A percentile compares a stretch with the other conserved stretches of the same genome.
Conservation (phyloP, 2,113 vertebrate genomes). For the Urocitellus parryii region DNA sequence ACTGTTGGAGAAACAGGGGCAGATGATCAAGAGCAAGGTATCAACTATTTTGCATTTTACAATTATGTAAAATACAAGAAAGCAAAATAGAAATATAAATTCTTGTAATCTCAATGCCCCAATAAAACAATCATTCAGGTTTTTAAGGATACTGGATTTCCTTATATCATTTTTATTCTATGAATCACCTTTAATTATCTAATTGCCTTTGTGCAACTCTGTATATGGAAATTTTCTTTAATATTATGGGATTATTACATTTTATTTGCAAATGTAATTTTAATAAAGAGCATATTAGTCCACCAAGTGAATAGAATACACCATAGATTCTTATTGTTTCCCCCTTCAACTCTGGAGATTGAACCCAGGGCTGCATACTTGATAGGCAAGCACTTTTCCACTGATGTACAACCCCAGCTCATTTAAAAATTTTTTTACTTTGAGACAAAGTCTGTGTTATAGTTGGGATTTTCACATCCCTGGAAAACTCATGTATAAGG, state of each 20-base stretch:
- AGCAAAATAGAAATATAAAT: conserved; percentile 14
- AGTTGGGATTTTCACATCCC: too few relatives aligned
- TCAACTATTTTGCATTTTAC: not conserved
- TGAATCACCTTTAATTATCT: not conserved
- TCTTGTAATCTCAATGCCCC: not conserved
- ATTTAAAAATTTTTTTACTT: not conserved
- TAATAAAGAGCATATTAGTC: not conserved
- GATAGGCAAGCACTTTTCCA: not conserved
- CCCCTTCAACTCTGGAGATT: not conserved
- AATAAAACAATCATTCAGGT: not conserved
- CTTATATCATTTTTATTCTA: not conserved
- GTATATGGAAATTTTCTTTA: not conserved
- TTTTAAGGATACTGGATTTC: conserved; percentile 29
- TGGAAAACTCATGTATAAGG: too few relatives aligned
- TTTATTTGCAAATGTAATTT: not conserved
- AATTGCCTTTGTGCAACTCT: conserved; percentile 7
- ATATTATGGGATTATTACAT: not conserved
- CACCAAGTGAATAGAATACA: not conserved
- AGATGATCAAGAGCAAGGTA: not conserved
- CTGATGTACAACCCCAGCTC: too few relatives aligned
- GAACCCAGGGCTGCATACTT: not conserved
- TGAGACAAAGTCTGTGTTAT: not conserved
- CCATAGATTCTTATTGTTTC: not conserved
- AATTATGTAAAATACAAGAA: not conserved
- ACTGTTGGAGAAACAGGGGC: not conserved